Evolutionary conservation across 2,888 invertebrate genomes (phyloP), one percentile per base, ranked within the genome.

Genomic region (Tenodera sinensis): DNA sequence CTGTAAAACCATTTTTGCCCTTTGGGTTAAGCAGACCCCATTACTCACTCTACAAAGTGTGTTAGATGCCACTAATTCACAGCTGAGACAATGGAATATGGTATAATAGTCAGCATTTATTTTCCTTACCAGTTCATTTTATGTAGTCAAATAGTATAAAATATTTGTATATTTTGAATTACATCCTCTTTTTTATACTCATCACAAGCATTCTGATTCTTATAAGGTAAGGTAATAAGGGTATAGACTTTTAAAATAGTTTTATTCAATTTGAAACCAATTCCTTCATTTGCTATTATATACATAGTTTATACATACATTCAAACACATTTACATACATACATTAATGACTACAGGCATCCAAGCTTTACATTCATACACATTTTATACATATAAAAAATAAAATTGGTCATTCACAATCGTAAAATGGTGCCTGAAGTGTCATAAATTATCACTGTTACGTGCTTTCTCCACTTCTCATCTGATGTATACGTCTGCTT

Each of bases 401-500:
- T 71, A 71, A 71, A 71, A 71, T 71, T 71, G 54, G 54, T 71
- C 54, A 71, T 71, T 71, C 54, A 71, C 14, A 20, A 71, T 71
- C 20, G 20, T 25, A 71, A 71, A 25, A 71, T 14, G 6, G 6
- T 71, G 54, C 54, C 3, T 71, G 8, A 25, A 20, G 54, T 71
- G 54, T 14, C 20, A 6, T 20, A 71, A 20, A 6, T 20, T 71
- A 71, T 6, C 54, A 71, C 54, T 71, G 54, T 71, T 71, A 71
- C 6, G 54, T 71, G 54, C 54, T 71, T 71, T 71, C 54, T 1
- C 54, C 54, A 28, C 8, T 2, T 20, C 34, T 84, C 83, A 87
- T 83, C 34, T 87, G 87, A 34, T 87, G 85, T 15, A 90, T 90
- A 4, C 90, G 84, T 84, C 83, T 87, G 27, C 90, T 90, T 8